Percentiles rank a stretch among this genome's conserved stretches.
These are phyloP conservation scores for Macrochelys suwanniensis DNA, from an alignment of 2,797 vertebrate genomes.

Conservation along the genomic window DNA sequence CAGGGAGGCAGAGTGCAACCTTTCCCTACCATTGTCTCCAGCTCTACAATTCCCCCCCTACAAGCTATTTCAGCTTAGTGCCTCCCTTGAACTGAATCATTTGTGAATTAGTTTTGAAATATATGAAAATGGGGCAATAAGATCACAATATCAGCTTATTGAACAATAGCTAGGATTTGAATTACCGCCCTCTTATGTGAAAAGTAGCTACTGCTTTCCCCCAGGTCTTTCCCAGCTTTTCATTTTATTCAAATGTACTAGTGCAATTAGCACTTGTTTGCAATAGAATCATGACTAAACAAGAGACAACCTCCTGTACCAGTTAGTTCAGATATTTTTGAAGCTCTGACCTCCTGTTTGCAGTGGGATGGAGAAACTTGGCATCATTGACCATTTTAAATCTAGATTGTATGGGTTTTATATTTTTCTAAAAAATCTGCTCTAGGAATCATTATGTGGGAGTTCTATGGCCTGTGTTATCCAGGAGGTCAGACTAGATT, in stretches of 20 bases:
- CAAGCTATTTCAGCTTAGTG: not conserved
- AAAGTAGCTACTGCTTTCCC: not conserved
- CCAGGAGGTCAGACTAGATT: not conserved
- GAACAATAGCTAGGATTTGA: not conserved
- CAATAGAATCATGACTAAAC: not conserved
- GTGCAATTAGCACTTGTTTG: not conserved
- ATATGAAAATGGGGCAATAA: not conserved
- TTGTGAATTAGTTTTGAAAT: not conserved
- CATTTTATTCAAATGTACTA: not conserved
- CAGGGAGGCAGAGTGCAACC: not conserved
- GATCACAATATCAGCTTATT: not conserved
- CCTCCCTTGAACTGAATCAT: not conserved
- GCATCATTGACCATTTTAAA: not conserved
- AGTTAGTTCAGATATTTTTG: not conserved
- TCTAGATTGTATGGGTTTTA: not conserved
- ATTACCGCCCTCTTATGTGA: not conserved
- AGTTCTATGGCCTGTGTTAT: not conserved
- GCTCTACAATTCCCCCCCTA: accelerated
- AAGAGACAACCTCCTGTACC: not conserved
- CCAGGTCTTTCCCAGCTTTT: not conserved
- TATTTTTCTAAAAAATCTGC: not conserved
- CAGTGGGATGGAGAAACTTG: not conserved
- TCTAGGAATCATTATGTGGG: not conserved
- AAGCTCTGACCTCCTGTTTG: not conserved
- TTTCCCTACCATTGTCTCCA: not conserved